Evolutionary conservation across 2,888 invertebrate species (phyloP), one percentile per base, ranked within the genome.

Genomic region (Cryptocephalus primarius): DNA sequence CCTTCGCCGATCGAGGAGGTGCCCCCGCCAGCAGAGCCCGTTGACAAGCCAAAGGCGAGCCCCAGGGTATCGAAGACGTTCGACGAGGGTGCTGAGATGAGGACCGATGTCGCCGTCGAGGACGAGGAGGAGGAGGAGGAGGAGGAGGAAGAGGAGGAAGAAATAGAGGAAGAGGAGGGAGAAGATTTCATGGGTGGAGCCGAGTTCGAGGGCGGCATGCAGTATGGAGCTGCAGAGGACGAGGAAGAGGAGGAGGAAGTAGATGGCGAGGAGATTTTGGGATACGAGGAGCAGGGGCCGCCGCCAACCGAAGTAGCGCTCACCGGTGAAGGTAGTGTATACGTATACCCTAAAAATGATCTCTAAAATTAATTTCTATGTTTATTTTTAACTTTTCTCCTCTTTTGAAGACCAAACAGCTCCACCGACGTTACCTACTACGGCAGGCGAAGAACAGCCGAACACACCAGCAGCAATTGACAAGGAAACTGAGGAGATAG

Each of bases 1-100:
- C 57, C 58, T 1, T 54, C 49, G 32, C 58, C 57, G 6, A 55
- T 52, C 12, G 55, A 56, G 42, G 53, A 53, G 40, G 50, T 50
- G 8, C 46, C 48, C 33, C 36, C 38, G 11, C 9, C 39, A 39
- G 22, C 39, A 11, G 11, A 40, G 9, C 12, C 36, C 9, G 8
- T 33, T 9, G 40, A 10, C 31, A 41, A 33, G 8, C 33, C 34
- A 33, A 32, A 45, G 11, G n/a, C 10, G 11, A 33, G n/a, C 12
- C 13, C 42, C 8, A 45, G 14, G 22, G 22, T 10, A 14, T 31
- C 6, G 45, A 45, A 31, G 10, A 10, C 9, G n/a, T 39, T 8
- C 33, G 39, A 6, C 9, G 33, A 32, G 32, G 14, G 22, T 4
- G 22, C 22, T 4, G 22, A 22, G 22, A 22, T 22, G 22, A 22